Conservation (phyloP, 2,888 invertebrate species). For the Apotomis betuletana region DNA sequence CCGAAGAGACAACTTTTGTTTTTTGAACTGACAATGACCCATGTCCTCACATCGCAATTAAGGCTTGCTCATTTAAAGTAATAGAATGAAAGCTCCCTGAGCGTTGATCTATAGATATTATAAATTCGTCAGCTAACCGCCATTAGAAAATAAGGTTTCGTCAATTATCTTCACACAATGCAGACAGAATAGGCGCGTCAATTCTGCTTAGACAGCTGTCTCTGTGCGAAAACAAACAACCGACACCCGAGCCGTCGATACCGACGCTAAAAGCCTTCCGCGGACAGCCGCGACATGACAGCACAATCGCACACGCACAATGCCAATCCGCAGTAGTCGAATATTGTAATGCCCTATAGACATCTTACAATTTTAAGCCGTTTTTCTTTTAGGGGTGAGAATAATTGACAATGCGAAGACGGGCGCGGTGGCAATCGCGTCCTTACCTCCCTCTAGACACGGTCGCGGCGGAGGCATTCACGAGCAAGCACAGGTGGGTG, state of each 20-base stretch:
- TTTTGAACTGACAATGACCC: no score
- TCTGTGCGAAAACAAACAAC: constrained; percentile 7
- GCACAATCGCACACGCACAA: constrained; percentile 52
- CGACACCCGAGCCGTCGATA: constrained; percentile 31
- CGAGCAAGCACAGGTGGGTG: constrained; percentile 34
- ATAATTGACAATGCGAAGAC: constrained; percentile 12
- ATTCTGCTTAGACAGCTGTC: constrained; percentile 38
- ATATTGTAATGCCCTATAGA: not conserved
- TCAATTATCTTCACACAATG: constrained; percentile 27
- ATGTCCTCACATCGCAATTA: no score
- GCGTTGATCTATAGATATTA: not conserved
- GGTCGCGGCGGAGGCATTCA: not conserved
- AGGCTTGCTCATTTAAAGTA: no score
- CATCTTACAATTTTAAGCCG: not conserved
- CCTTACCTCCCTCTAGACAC: constrained; percentile 8
- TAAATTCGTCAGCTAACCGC: not conserved
- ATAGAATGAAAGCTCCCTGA: not conserved
- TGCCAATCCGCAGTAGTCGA: not conserved
- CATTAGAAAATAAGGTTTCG: constrained; percentile 28
- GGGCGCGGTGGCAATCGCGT: not conserved
- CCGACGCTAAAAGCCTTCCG: constrained; percentile 49
- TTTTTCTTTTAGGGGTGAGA: not conserved
- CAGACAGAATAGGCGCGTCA: constrained; percentile 6
- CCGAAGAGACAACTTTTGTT: no score
- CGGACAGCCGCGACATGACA: constrained; percentile 47